Conservation (phyloP, 2,113 vertebrate species). For the Numenius arquata region DNA sequence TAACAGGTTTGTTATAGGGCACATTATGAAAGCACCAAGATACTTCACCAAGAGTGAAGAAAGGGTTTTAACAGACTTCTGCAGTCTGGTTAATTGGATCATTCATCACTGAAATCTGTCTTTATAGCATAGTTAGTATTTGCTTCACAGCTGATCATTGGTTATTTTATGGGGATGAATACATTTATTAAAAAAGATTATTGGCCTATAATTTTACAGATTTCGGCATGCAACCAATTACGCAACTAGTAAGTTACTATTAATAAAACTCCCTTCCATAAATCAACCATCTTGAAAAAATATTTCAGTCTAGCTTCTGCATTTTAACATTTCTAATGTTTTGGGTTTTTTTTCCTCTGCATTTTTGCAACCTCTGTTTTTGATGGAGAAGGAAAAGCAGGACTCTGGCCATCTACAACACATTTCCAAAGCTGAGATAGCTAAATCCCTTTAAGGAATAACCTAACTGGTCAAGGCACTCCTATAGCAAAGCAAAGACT, state of each 20-base stretch:
- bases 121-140: background rate
- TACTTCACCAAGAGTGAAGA: background rate
- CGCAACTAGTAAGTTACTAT: background rate
- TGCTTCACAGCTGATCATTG: background rate
- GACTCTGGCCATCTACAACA: background rate
- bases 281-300: background rate
- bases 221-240: background rate
- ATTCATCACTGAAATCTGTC: background rate
- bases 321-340: background rate
- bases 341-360: background rate
- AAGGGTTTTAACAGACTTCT: background rate
- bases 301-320: background rate
- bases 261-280: background rate
- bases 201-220: background rate
- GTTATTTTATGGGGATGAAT: background rate
- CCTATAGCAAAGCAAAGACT: background rate
- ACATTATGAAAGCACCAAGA: background rate
- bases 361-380: background rate
- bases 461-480: background rate
- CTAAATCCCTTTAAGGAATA: conserved; percentile 4
- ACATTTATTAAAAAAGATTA: background rate
- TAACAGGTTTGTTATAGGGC: background rate
- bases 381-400: background rate
- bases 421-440: background rate
- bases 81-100: background rate